Evolutionary conservation across 2,113 vertebrate genomes (phyloP).

Genomic region (Marcusenius ussheri): DNA sequence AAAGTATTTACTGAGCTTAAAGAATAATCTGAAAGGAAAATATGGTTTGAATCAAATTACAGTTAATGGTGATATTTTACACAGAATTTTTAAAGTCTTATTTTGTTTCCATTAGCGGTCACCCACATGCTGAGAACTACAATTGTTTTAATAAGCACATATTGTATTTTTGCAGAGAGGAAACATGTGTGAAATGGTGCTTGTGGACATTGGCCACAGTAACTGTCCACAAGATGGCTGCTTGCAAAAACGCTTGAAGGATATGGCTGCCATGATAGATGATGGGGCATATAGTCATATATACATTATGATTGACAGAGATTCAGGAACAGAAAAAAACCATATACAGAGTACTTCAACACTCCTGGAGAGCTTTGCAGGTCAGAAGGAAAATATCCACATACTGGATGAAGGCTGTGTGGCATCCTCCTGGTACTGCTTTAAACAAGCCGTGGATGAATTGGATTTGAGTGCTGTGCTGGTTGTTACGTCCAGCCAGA

Average conservation of each 20-base stretch:
- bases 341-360: not conserved
- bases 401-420: slow-evolving; percentile 49
- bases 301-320: slow-evolving; percentile 25
- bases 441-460: slow-evolving; percentile 74
- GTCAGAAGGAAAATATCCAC: slow-evolving; percentile 44
- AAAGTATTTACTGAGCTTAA: not conserved
- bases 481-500: slow-evolving; percentile 57
- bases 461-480: slow-evolving; percentile 55
- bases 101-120: not conserved
- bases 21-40: not conserved
- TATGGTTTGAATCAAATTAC: not conserved
- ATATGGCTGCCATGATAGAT: not conserved
- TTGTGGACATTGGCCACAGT: slow-evolving; percentile 38
- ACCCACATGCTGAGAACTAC: not conserved
- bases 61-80: not conserved
- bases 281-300: not conserved
- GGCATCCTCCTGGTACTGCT: slow-evolving; percentile 59
- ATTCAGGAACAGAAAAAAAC: not conserved
- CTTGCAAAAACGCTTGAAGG: slow-evolving; percentile 23
- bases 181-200: slow-evolving; percentile 30
- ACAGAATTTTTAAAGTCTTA: not conserved
- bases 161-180: slow-evolving; percentile 14
- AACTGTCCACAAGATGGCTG: slow-evolving; percentile 17
- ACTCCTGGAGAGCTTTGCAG: not conserved
- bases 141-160: not conserved